Evolutionary conservation across 2,797 vertebrate species (phyloP).

Genomic region (Cygnus olor): DNA sequence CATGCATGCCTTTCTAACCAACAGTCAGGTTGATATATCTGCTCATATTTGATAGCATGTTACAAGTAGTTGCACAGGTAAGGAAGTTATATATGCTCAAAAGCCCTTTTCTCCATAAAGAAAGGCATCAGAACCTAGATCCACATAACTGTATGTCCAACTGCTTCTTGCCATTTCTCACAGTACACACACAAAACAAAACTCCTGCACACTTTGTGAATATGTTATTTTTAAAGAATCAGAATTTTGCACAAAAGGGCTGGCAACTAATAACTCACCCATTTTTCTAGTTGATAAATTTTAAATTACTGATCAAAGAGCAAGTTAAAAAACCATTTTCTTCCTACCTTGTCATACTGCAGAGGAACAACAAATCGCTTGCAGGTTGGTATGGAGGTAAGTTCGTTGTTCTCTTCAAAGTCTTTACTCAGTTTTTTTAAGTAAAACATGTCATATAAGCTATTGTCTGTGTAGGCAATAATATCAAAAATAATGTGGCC

Average conservation of each 20-base stretch:
- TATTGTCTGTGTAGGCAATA: conserved; percentile 84
- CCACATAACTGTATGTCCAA: background rate
- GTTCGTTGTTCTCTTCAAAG: conserved; percentile 69
- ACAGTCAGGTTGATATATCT: background rate
- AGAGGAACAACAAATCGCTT: conserved; percentile 89
- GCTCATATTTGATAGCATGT: background rate
- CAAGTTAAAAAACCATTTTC: background rate
- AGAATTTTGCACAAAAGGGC: background rate
- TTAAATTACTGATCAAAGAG: background rate
- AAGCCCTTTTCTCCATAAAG: background rate
- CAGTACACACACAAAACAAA: background rate
- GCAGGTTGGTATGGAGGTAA: conserved; percentile 76
- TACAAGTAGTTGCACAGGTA: background rate
- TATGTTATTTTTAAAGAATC: background rate
- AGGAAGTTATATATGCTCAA: background rate
- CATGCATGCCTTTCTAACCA: background rate
- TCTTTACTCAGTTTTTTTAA: conserved; percentile 79
- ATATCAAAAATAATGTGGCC: conserved; percentile 89
- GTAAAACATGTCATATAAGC: conserved; percentile 92
- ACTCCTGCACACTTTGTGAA: background rate
- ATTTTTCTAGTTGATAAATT: background rate
- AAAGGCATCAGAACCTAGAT: background rate
- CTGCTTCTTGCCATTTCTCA: background rate
- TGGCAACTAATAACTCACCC: background rate
- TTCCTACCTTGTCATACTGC: conserved; percentile 80